Percentiles rank a stretch among this genome's conserved stretches.
Evolutionary conservation across 1,140 invertebrate species (phyloP).

Genomic region (Acromyrmex echinatior): DNA sequence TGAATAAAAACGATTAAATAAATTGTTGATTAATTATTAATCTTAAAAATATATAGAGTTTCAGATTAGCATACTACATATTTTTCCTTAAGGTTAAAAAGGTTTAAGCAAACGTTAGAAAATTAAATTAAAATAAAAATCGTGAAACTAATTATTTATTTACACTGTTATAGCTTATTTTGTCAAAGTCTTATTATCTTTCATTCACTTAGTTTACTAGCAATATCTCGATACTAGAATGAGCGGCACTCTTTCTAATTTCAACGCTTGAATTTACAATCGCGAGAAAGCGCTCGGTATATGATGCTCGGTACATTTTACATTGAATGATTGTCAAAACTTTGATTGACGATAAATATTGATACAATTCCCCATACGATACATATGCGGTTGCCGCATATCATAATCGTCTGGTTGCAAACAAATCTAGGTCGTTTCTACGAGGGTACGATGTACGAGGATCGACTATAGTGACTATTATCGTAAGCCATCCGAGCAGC

Average conservation of each 20-base stretch:
- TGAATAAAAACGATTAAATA: background rate
- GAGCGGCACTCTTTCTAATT: background rate
- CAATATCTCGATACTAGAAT: background rate
- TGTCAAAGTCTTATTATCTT: background rate
- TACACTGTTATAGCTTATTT: background rate
- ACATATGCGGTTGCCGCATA: background rate
- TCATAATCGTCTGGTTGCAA: slow-evolving; percentile 39
- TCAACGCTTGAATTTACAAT: background rate
- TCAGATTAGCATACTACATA: background rate
- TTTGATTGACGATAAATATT: slow-evolving; percentile 48
- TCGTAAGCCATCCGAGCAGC: slow-evolving; percentile 26
- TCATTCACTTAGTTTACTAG: background rate
- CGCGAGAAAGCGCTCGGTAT: background rate
- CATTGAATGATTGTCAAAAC: slow-evolving; percentile 4
- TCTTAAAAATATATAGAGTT: background rate
- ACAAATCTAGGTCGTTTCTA: slow-evolving; percentile 66
- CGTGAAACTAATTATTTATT: background rate
- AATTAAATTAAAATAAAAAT: background rate
- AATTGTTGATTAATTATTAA: background rate
- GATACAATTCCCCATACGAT: background rate
- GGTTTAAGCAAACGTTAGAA: background rate
- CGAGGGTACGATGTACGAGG: background rate
- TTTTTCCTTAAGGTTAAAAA: background rate
- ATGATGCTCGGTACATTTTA: background rate
- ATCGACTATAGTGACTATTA: slow-evolving; percentile 62